A percentile compares a stretch with the other conserved stretches of the same genome.
Evolutionary conservation across 2,888 invertebrate species (phyloP).

Genomic region (Chaitophorus viminalis): DNA sequence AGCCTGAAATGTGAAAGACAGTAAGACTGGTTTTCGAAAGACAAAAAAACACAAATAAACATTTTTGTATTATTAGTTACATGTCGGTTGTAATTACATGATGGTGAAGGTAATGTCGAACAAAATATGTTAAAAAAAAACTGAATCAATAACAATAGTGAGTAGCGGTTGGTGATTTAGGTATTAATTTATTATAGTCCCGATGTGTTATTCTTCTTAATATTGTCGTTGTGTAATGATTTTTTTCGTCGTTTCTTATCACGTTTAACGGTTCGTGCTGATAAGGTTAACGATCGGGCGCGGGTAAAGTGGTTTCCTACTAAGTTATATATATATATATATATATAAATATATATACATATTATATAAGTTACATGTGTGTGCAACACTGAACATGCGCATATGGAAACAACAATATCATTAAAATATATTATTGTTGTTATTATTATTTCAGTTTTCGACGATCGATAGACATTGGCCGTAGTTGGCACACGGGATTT

Average conservation of each 20-base stretch:
- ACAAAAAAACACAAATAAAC: not conserved
- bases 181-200: too few species aligned
- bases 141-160: not conserved
- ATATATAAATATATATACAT: too few species aligned
- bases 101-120: not conserved
- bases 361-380: too few species aligned
- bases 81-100: too few species aligned
- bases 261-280: not conserved
- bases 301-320: conserved; percentile 50
- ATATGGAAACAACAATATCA: not conserved
- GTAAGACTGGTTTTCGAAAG: not conserved
- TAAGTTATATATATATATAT: too few species aligned
- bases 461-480: not conserved
- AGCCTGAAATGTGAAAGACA: not conserved
- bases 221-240: not conserved
- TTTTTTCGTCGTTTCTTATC: not conserved
- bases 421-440: not conserved
- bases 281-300: conserved; percentile 51
- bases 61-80: too few species aligned
- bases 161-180: not conserved
- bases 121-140: not conserved
- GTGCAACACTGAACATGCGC: not conserved
- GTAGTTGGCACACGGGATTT: too few species aligned
- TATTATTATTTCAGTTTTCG: not conserved
- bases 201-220: too few species aligned